A percentile compares a stretch with the other conserved stretches of the same genome.
Evolutionary conservation across 1,140 invertebrate genomes (phyloP).

Genomic region (Periplaneta americana): DNA sequence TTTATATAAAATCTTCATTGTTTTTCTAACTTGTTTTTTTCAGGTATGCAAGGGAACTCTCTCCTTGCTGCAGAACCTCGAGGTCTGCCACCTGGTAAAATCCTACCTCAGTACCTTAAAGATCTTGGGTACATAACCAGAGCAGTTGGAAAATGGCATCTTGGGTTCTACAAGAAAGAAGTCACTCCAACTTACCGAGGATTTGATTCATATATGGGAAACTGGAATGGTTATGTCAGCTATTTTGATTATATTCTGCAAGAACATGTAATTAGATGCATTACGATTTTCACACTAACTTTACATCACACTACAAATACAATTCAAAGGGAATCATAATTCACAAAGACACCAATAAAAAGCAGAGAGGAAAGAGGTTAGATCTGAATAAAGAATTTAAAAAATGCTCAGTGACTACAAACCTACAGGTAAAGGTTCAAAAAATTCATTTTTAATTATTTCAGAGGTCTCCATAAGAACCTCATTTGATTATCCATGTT

Average conservation of each 20-base stretch:
- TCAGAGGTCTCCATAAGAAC: too few relatives aligned
- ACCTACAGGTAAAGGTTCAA: too few relatives aligned
- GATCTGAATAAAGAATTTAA: too few relatives aligned
- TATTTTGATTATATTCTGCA: slow-evolving; percentile 38
- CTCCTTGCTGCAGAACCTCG: slow-evolving; percentile 44
- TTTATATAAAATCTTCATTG: too few relatives aligned
- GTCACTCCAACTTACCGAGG: slow-evolving; percentile 39
- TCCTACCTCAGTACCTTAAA: slow-evolving; percentile 44
- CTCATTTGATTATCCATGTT: too few relatives aligned
- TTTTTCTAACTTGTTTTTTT: neutral
- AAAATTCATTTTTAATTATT: too few relatives aligned
- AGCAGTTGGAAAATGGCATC: slow-evolving; percentile 50
- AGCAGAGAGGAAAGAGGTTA: too few relatives aligned
- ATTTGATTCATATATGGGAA: slow-evolving; percentile 42
- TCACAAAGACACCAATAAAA: too few relatives aligned
- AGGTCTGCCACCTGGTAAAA: slow-evolving; percentile 47
- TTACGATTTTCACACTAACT: neutral
- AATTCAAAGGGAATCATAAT: too few relatives aligned
- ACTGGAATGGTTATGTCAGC: slow-evolving; percentile 39
- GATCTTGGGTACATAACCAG: slow-evolving; percentile 43
- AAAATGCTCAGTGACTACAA: too few relatives aligned
- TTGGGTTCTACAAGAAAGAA: slow-evolving; percentile 34
- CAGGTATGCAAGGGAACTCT: slow-evolving; percentile 58
- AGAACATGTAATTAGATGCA: neutral
- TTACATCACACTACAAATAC: too few relatives aligned